Percentiles rank a stretch among this genome's conserved stretches.
These are phyloP conservation scores for Drosophila dunni DNA, from an alignment of 1,140 invertebrate genomes.

Conservation along the genomic window DNA sequence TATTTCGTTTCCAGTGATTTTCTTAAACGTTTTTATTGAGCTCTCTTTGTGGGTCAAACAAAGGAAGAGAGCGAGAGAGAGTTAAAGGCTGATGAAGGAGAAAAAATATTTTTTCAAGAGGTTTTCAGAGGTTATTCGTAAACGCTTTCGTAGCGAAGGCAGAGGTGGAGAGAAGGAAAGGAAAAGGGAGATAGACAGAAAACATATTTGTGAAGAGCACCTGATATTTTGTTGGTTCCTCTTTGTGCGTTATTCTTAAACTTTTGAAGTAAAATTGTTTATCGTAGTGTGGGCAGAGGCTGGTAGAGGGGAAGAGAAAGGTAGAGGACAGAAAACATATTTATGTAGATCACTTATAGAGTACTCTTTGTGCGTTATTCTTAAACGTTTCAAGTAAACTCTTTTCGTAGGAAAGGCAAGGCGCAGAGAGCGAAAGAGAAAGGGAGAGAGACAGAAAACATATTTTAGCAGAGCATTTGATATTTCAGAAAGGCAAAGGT, in stretches of 20 bases:
- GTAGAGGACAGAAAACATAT: too few species aligned
- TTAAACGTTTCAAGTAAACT: neutral
- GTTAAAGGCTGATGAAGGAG: too few species aligned
- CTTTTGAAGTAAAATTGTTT: neutral
- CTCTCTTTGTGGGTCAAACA: neutral
- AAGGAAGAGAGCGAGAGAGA: neutral
- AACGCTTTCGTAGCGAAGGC: too few species aligned
- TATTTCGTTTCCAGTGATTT: neutral
- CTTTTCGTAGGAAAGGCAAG: too few species aligned
- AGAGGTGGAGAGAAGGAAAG: too few species aligned
- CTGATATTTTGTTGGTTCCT: neutral
- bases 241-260: neutral
- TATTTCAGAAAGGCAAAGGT: neutral
- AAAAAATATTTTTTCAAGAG: too few species aligned
- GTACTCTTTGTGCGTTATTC: slow-evolving; percentile 8
- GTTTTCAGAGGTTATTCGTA: too few species aligned
- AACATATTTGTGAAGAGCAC: neutral
- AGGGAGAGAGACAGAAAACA: too few species aligned
- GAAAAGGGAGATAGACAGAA: too few species aligned
- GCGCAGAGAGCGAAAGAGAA: too few species aligned
- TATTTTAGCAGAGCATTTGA: neutral
- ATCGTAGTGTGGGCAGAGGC: too few species aligned
- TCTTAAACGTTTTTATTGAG: neutral
- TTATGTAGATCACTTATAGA: neutral
- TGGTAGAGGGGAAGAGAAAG: too few species aligned